Conservation (phyloP, 2,888 invertebrate genomes). For the Bombylius discolor region DNA sequence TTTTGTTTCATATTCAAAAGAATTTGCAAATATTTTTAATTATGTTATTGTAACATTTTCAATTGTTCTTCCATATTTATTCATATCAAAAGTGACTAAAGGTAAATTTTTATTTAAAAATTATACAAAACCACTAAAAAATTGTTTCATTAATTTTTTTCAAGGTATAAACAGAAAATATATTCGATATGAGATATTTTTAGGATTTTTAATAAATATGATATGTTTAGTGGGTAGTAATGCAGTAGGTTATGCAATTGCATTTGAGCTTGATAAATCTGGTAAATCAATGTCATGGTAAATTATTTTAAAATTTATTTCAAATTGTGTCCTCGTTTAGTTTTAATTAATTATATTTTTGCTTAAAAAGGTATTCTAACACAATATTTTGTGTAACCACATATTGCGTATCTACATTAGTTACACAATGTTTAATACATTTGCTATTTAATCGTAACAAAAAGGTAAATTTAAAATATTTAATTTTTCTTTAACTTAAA, state of each 20-base stretch:
- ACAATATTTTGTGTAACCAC: constrained; percentile 21
- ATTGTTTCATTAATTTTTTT: neutral
- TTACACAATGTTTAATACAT: constrained; percentile 21
- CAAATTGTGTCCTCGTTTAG: neutral
- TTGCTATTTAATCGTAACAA: constrained; percentile 20
- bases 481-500: neutral
- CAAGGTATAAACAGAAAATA: constrained; percentile 24
- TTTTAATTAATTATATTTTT: neutral
- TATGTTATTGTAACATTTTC: constrained; percentile 21
- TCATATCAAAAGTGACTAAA: constrained; percentile 23
- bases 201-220: constrained; percentile 24
- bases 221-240: constrained; percentile 22
- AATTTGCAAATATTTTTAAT: constrained; percentile 23
- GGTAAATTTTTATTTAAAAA: constrained; percentile 10
- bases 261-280: constrained; percentile 21
- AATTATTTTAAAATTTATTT: neutral
- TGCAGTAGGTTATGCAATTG: constrained; percentile 22
- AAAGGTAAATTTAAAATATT: constrained; percentile 15
- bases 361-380: constrained; percentile 18
- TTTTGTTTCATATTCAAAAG: constrained; percentile 23
- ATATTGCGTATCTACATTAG: constrained; percentile 22
- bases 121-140: neutral
- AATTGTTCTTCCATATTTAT: constrained; percentile 22
- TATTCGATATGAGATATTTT: constrained; percentile 23
- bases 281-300: constrained; percentile 28